Conservation (phyloP, 2,797 vertebrate genomes). For the Gymnopithys bicolor region DNA sequence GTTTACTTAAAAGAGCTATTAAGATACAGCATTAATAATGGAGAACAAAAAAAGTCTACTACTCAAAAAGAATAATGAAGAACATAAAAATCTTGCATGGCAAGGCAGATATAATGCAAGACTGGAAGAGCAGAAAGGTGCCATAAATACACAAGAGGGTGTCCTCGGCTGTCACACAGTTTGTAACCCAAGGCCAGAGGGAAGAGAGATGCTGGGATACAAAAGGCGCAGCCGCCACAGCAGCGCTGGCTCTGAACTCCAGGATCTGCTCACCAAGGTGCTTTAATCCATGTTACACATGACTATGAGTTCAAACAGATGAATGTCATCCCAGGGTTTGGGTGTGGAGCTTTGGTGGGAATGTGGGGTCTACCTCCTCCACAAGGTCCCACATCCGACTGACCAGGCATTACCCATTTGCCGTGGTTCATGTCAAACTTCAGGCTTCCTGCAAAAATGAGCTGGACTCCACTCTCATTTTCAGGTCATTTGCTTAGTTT, state of each 20-base stretch:
- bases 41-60: neutral
- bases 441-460: neutral
- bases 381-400: neutral
- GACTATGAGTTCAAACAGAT: neutral
- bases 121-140: neutral
- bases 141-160: neutral
- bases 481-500: neutral
- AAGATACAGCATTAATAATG: neutral
- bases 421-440: neutral
- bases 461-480: neutral
- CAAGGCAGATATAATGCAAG: neutral
- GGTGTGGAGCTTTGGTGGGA: neutral
- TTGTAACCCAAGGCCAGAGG: neutral
- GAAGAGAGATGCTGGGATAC: neutral
- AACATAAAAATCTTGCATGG: neutral
- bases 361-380: neutral
- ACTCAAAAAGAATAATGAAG: neutral
- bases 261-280: neutral
- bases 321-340: neutral
- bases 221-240: neutral
- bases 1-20: conserved; percentile 11
- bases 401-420: neutral
- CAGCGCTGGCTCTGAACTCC: neutral
- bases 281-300: neutral
- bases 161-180: neutral